Evolutionary conservation across 2,797 vertebrate genomes (phyloP), one percentile per base, ranked within the genome.

Genomic region (Prunella strophiata): DNA sequence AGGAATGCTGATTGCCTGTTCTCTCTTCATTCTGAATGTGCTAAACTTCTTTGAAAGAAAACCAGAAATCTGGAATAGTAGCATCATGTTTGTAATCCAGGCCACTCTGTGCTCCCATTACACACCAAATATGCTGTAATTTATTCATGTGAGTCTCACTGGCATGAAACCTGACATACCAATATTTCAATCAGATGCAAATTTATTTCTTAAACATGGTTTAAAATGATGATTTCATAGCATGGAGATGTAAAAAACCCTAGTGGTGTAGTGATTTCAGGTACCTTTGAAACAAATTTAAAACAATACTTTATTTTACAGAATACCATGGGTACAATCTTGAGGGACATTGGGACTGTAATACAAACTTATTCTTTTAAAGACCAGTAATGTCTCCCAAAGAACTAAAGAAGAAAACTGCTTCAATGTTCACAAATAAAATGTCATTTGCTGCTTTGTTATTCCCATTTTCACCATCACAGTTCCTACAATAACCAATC

Each of bases 361-460:
- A 90, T 42, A 32, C 43, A 92, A 91, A 85, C 43, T 84, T 89
- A n/a, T 0, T 40, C 59, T 91, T 96, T 90, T 91, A 61, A 91
- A 94, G 70, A 89, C 52, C 76, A 84, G 23, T 47, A 68, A 91
- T 30, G 88, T 75, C 66, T 93, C 61, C 54, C 51, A 51, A 72
- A 84, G 75, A 89, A 92, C 58, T 72, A 11, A 70, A 76, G 40
- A 70, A 72, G 42, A 65, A 88, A 97, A 71, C 16, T 23, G 54
- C 77, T 75, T 45, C 63, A 52, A 2, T 54, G 62, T 70, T 86
- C 32, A 85, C 61, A 94, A 93, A 89, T n/a, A 87, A 95, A 95
- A 82, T 70, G 15, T 47, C 11, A 72, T 94, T 87, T 97, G 68
- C 72, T 78, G 65, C 74, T 88, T 88, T 87, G 90, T 77, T 93